Evolutionary conservation across 1,140 invertebrate genomes (phyloP), one percentile per base, ranked within the genome.

Genomic region (Akabosia matsudoensis): DNA sequence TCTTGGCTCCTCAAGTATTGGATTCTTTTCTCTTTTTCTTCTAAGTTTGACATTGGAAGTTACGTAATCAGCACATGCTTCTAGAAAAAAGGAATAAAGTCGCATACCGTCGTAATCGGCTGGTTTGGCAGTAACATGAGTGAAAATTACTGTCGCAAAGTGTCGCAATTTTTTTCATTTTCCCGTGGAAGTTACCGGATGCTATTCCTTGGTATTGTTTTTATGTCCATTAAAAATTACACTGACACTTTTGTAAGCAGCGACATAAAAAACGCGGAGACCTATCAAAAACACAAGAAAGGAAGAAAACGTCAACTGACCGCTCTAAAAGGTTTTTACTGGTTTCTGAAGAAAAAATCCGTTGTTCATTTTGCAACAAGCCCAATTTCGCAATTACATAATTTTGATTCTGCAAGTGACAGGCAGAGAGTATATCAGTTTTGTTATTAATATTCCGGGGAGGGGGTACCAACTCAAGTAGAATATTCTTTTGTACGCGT

Each of bases 281-380:
- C 61, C 30, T 24, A 56, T 56, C 54, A 56, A 22, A 13, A 56
- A 67, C 61, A 67, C 16, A 10, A 24, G n/a, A n/a, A n/a, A n/a
- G n/a, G n/a, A n/a, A n/a, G n/a, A n/a, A n/a, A n/a, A n/a, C n/a
- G 28, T 10, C 61, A 67, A 67, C 61, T 67, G 61, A 67, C 61
- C 61, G 61, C 61, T 30, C 61, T 67, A 30, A 67, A 67, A 28
- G 61, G n/a, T n/a, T n/a, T n/a, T n/a, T n/a, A n/a, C n/a, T n/a
- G n/a, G n/a, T 67, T 31, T 67, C 30, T 30, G 26, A 14, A 61
- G 26, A 45, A 45, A 18, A 45, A 45, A 45, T 45, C n/a, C n/a
- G n/a, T n/a, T n/a, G n/a, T n/a, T n/a, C n/a, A n/a, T n/a, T n/a
- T 45, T 45, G 7, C 37, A 45, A 45, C 37, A 10, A 45, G 18